These are phyloP conservation scores for Plotosus lineatus DNA, from an alignment of 2,113 vertebrate species.

Conservation along the genomic window DNA sequence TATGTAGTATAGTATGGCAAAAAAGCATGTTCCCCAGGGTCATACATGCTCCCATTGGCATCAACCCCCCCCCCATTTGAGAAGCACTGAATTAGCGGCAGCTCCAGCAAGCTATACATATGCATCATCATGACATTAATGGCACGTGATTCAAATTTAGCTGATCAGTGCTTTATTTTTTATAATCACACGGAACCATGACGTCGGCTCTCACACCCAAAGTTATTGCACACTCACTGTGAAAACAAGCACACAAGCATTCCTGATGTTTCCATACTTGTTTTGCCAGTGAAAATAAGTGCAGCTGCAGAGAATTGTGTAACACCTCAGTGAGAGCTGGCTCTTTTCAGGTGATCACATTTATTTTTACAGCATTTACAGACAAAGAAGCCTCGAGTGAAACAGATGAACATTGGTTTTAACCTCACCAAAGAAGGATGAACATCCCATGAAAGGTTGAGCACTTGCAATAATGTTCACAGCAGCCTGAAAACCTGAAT, in stretches of 20 bases:
- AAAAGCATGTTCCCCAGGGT: no score
- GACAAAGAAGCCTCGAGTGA: no score
- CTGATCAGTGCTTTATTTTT: no score
- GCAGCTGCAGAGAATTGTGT: neutral
- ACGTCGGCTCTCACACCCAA: neutral
- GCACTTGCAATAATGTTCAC: neutral
- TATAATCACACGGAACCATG: neutral
- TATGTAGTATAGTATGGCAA: no score
- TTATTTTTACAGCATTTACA: neutral
- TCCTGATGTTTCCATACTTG: neutral
- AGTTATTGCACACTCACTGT: neutral
- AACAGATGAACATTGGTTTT: neutral
- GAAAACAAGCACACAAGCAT: neutral
- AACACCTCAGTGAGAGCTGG: neutral
- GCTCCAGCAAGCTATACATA: no score
- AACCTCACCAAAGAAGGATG: neutral
- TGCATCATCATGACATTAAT: no score
- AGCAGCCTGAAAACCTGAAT: conserved; percentile 5
- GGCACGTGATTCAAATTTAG: no score
- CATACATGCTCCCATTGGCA: no score
- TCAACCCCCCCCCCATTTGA: no score
- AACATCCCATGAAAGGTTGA: no score
- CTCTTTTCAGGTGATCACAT: neutral
- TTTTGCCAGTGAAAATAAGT: neutral
- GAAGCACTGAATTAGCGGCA: no score